Percentiles rank a stretch among this genome's conserved stretches.
phyloP scores from a whole-genome alignment of 1,140 invertebrate species.

The Nymphalis io region DNA sequence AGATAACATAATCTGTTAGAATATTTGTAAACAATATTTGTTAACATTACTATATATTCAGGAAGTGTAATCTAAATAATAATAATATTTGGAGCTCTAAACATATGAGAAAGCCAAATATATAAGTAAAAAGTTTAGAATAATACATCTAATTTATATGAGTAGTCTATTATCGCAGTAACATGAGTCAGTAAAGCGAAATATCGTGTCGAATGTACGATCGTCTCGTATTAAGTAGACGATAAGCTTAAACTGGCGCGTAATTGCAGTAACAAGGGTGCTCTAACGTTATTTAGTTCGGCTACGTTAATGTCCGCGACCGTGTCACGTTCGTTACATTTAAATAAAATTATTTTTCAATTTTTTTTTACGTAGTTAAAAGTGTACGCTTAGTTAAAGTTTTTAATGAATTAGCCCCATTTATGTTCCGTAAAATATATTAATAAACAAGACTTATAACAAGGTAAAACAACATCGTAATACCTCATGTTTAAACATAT shows the following conservation, averaged over 20 bases:
- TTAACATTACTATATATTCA: too few species aligned
- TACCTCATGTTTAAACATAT: too few species aligned
- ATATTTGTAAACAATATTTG: too few species aligned
- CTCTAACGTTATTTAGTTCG: constrained; percentile 70
- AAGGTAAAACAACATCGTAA: too few species aligned
- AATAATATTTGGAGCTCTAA: too few species aligned
- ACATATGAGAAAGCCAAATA: too few species aligned
- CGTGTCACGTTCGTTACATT: constrained; percentile 51
- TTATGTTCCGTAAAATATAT: neutral
- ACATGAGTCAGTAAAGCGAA: neutral
- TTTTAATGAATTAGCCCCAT: constrained; percentile 4
- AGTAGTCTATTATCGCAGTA: neutral
- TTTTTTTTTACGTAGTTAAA: constrained; percentile 21
- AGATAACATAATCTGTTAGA: too few species aligned
- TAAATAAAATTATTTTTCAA: constrained; percentile 64
- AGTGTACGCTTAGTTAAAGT: neutral
- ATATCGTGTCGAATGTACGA: neutral
- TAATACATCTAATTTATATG: neutral
- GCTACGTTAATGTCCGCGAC: constrained; percentile 61
- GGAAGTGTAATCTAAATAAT: too few species aligned
- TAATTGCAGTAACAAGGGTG: constrained; percentile 74
- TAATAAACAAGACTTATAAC: neutral
- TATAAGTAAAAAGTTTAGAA: too few species aligned
- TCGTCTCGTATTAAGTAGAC: neutral
- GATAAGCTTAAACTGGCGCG: constrained; percentile 24